Conservation (phyloP, 1,140 invertebrate species). For the Kradibia gibbosae region DNA sequence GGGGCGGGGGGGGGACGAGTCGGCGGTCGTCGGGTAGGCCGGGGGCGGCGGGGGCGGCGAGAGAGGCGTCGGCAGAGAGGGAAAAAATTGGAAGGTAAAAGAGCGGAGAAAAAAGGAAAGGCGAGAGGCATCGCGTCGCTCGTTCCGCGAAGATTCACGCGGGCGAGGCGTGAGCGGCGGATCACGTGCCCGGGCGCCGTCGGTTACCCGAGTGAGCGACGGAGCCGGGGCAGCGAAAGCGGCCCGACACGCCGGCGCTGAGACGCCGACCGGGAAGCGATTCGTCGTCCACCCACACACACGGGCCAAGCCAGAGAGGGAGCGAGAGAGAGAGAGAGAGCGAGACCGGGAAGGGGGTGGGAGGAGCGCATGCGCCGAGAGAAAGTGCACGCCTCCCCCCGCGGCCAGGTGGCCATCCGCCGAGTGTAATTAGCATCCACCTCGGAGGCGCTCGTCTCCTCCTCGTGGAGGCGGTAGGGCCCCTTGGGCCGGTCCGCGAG, state of each 20-base stretch:
- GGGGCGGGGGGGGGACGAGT: background rate
- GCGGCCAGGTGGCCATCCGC: too few relatives aligned
- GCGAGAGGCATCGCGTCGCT: background rate
- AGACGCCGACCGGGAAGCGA: too few relatives aligned
- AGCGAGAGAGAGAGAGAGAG: too few relatives aligned
- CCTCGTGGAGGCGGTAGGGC: background rate
- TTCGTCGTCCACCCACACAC: too few relatives aligned
- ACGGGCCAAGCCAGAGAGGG: too few relatives aligned
- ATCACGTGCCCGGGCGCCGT: background rate
- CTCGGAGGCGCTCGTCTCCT: background rate
- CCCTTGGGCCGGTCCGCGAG: too few relatives aligned
- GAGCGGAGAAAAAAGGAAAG: background rate
- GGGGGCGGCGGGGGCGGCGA: too few relatives aligned
- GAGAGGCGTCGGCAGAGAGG: background rate
- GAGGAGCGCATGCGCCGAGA: background rate
- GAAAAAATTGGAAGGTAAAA: background rate
- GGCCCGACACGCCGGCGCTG: too few relatives aligned
- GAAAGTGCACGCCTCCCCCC: background rate
- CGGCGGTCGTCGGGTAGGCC: background rate
- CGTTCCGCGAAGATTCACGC: background rate
- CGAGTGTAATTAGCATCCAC: background rate
- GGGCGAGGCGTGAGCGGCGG: background rate
- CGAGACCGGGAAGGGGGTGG: too few relatives aligned
- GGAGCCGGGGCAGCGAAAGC: too few relatives aligned
- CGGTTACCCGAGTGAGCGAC: too few relatives aligned